Base-by-base conservation (phyloP, 2,113 vertebrate genomes). In the Taurulus bubalis region DNA sequence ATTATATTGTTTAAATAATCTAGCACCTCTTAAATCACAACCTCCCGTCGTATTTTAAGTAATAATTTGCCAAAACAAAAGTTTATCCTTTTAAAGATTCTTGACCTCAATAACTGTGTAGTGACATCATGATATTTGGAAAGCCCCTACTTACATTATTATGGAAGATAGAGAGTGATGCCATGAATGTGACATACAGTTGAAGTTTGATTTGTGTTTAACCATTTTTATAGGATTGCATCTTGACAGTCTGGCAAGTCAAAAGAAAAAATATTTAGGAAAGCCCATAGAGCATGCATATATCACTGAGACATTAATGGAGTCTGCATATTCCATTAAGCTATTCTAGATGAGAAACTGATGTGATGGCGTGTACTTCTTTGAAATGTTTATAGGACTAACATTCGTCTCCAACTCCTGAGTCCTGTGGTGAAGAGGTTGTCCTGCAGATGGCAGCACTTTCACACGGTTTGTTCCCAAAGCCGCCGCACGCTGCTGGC, bases 361-460 rank as follows among this genome's bases (percentile, higher is more conserved):
- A 3, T 28, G 45, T 63, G 4, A 30, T 3, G 4, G 2, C 4
- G 9, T 34, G 34, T 34, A 34, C 34, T 34, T 18, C 49, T 20
- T 72, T 26, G 2, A 28, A n/a, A 2, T 36, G 22, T 45, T 53
- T 26, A n/a, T 51, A 51, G 12, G 42, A 28, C 3, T 6, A 11
- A 53, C 34, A 51, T 65, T 73, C 38, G 58, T 69, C 67, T 63
- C 58, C 75, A 34, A 26, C 58, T 51, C 51, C 28, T 60, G n/a
- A 12, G 14, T 3, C 12, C 11, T 85, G 85, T 55, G 85, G 32
- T 75, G 32, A 30, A 8, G 4, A 38, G 11, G 2, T 6, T 26
- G 24, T 59, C 91, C 91, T 89, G 81, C 79, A 78, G 92, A 64
- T 92, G 93, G 89, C 93, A 91, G 87, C 80, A 90, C 59, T 34